phyloP scores from a whole-genome alignment of 2,797 vertebrate genomes.

The Scolopax rusticola region DNA sequence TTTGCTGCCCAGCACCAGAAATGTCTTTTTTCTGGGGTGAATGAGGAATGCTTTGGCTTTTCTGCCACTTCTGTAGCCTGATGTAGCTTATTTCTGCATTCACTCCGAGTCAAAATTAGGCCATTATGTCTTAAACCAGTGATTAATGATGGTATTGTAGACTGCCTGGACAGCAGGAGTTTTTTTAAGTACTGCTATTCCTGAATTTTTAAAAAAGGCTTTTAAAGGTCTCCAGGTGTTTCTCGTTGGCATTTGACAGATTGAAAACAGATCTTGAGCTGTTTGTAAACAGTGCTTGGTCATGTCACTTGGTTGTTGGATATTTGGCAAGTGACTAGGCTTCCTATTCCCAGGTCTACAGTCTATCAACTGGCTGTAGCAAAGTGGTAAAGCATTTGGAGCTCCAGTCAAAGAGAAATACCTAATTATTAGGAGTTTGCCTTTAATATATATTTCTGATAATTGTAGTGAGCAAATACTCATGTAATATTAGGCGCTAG shows the following conservation, averaged over 20 bases:
- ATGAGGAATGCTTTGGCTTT: not conserved
- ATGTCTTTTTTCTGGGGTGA: not conserved
- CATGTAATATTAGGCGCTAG: rapidly evolving
- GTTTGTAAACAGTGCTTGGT: not conserved
- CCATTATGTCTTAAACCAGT: not conserved
- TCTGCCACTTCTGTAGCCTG: not conserved
- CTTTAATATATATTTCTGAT: not conserved
- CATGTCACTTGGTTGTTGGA: not conserved
- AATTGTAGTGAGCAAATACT: not conserved
- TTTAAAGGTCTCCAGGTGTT: conserved; percentile 22
- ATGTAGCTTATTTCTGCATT: not conserved
- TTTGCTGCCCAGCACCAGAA: not conserved
- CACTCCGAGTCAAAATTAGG: not conserved
- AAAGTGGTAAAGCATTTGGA: not conserved
- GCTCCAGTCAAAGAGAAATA: not conserved
- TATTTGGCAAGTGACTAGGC: conserved; percentile 10
- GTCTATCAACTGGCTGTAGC: not conserved
- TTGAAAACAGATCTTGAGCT: conserved; percentile 8
- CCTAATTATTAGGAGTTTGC: not conserved
- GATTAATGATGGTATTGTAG: not conserved
- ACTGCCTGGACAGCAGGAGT: not conserved
- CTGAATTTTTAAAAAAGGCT: not conserved
- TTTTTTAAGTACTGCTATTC: not conserved
- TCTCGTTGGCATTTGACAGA: conserved; percentile 10
- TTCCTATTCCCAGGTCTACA: not conserved